These are phyloP conservation scores for Trissonchulus sp. DNA, from an alignment of 2,888 invertebrate genomes.

Conservation along the genomic window DNA sequence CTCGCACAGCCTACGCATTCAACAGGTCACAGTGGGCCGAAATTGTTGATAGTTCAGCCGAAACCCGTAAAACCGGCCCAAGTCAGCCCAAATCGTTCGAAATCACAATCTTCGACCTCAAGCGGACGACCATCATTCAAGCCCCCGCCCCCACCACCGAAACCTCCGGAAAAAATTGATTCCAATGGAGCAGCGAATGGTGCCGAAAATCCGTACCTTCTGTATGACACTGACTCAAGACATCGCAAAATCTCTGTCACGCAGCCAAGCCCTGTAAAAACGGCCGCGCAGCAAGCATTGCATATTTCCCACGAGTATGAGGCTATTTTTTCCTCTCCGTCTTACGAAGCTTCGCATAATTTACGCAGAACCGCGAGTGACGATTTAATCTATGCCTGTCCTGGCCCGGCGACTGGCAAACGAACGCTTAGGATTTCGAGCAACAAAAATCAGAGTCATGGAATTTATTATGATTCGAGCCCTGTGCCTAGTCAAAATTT, in stretches of 20 bases:
- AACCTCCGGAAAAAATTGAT: not conserved
- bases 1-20: not conserved
- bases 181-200: not conserved
- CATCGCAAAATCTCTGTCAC: too few relatives aligned
- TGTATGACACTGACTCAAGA: not conserved
- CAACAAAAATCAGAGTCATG: too few relatives aligned
- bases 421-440: not conserved
- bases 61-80: too few relatives aligned
- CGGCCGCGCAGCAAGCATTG: not conserved
- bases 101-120: too few relatives aligned
- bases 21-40: not conserved
- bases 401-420: not conserved
- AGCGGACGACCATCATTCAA: not conserved
- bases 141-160: not conserved
- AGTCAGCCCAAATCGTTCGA: too few relatives aligned
- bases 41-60: not conserved
- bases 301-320: slow-evolving; percentile 1
- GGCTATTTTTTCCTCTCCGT: not conserved
- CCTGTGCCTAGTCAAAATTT: too few relatives aligned
- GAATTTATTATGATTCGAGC: slow-evolving; percentile 7
- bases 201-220: not conserved
- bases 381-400: slow-evolving; percentile 8
- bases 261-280: not conserved
- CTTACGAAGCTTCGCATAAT: not conserved
- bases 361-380: slow-evolving; percentile 23